Conservation (phyloP, 2,113 vertebrate genomes). For the Triplophysa dalaica region DNA sequence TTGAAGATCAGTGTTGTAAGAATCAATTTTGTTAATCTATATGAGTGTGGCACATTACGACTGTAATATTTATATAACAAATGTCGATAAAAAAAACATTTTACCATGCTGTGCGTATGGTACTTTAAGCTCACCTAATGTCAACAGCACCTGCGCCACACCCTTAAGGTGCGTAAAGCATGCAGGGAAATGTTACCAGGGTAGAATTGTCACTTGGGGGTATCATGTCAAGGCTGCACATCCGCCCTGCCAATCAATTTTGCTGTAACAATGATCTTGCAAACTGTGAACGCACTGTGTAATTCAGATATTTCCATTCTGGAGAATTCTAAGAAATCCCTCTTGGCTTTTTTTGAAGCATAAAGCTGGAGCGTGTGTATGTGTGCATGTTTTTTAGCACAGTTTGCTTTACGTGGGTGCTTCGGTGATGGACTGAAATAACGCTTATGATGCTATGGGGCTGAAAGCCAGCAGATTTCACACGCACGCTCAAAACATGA, state of each 20-base stretch:
- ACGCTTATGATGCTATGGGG: slow-evolving; percentile 47
- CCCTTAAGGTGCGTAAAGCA: slow-evolving; percentile 51
- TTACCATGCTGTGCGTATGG: not conserved
- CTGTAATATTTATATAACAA: too few relatives aligned
- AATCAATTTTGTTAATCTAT: not conserved
- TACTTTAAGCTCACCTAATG: not conserved
- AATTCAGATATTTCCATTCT: not conserved
- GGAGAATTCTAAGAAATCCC: not conserved
- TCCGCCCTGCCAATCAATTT: slow-evolving; percentile 48
- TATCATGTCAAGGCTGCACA: slow-evolving; percentile 35
- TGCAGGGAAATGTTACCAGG: slow-evolving; percentile 57
- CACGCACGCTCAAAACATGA: slow-evolving; percentile 34
- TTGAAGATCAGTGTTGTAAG: not conserved
- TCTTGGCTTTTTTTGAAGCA: not conserved
- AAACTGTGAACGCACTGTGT: not conserved
- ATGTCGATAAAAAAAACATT: not conserved
- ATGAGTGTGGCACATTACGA: too few relatives aligned
- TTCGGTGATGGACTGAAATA: slow-evolving; percentile 44
- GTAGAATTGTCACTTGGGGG: slow-evolving; percentile 57
- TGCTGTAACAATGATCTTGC: slow-evolving; percentile 38
- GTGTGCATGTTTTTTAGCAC: slow-evolving; percentile 20
- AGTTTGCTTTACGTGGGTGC: slow-evolving; percentile 49
- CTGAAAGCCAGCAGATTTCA: slow-evolving; percentile 51
- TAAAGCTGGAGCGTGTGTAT: slow-evolving; percentile 9
- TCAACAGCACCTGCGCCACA: slow-evolving; percentile 10